Conservation (phyloP, 2,797 vertebrate species). For the Acrossocheilus wenchowensis region DNA sequence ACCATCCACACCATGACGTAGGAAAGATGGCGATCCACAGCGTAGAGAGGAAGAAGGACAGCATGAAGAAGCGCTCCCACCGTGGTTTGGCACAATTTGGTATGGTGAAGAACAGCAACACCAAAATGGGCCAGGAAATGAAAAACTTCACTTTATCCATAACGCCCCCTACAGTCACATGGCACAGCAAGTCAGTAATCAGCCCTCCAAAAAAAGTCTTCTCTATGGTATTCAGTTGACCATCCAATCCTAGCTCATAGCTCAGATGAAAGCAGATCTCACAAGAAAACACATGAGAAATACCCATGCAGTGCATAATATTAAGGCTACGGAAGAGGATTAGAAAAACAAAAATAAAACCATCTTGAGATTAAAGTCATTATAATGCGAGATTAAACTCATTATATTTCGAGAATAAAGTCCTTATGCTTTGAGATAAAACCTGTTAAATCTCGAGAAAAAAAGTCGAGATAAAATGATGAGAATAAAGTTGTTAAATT, state of each 20-base stretch:
- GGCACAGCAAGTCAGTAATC: background rate
- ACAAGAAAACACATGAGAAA: conserved; percentile 15
- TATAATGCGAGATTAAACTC: too few relatives aligned
- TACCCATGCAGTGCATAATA: conserved; percentile 11
- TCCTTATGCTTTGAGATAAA: too few relatives aligned
- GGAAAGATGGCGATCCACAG: conserved; percentile 88
- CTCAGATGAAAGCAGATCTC: conserved; percentile 12
- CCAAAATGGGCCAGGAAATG: conserved; percentile 62
- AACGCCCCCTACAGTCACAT: conserved; percentile 48
- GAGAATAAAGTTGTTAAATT: too few relatives aligned
- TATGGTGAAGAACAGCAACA: conserved; percentile 75
- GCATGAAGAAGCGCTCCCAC: conserved; percentile 85
- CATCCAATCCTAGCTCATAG: background rate
- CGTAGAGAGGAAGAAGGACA: conserved; percentile 83
- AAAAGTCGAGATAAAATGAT: too few relatives aligned
- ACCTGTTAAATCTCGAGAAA: too few relatives aligned
- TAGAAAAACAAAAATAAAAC: too few relatives aligned
- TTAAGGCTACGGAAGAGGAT: background rate
- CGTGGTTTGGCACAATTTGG: conserved; percentile 86
- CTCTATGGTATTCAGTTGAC: background rate
- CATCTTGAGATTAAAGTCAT: too few relatives aligned
- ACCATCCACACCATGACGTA: conserved; percentile 93
- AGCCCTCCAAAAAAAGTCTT: background rate
- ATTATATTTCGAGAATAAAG: too few relatives aligned
- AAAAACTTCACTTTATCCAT: conserved; percentile 60